Evolutionary conservation across 2,113 vertebrate species (phyloP).

Genomic region (Monarcha castaneiventris): DNA sequence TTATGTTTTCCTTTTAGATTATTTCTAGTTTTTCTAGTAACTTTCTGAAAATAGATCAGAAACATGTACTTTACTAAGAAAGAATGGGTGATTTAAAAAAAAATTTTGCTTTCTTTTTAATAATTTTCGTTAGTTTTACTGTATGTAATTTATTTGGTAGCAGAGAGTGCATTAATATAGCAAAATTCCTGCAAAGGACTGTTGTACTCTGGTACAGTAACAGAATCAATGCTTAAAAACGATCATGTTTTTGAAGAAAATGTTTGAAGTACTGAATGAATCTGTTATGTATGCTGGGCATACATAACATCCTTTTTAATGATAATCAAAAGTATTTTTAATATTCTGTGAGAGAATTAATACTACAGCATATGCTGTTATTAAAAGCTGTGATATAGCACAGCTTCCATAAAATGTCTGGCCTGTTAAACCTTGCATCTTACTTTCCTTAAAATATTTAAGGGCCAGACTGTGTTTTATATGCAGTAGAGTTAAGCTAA

Average conservation of each 20-base stretch:
- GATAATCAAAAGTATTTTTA: background rate
- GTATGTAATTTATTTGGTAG: background rate
- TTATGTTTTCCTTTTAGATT: background rate
- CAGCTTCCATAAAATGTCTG: background rate
- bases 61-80: background rate
- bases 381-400: background rate
- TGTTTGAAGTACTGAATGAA: background rate
- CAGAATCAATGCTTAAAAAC: background rate
- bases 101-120: background rate
- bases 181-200: background rate
- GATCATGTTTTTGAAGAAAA: background rate
- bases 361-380: background rate
- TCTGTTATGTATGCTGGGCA: background rate
- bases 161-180: background rate
- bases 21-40: background rate
- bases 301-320: background rate
- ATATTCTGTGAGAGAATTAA: background rate
- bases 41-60: background rate
- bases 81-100: background rate
- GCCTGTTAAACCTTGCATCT: background rate
- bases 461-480: background rate
- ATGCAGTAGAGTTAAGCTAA: conserved; percentile 44
- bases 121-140: background rate
- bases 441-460: background rate
- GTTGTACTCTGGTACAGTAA: background rate